phyloP scores from a whole-genome alignment of 2,797 vertebrate genomes.

The Bothrops alternatus region DNA sequence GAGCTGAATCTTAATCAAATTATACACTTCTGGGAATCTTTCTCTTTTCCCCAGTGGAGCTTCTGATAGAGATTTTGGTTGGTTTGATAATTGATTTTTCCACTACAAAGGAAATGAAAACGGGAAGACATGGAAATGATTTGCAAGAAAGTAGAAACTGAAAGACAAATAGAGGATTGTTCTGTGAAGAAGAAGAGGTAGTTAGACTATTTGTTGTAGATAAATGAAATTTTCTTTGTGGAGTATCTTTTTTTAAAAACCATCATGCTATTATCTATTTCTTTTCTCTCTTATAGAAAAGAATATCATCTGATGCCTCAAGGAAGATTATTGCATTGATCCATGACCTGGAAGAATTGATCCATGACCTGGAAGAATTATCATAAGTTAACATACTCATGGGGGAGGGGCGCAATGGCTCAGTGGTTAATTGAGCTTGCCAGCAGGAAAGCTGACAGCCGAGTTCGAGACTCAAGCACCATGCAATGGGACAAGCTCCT shows the following conservation, averaged over 20 bases:
- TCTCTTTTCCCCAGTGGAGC: background rate
- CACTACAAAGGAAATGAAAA: background rate
- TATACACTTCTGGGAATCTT: background rate
- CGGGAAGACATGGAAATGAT: background rate
- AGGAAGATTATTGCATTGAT: slow-evolving; percentile 32
- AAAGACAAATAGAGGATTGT: slow-evolving; percentile 10
- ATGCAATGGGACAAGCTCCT: background rate
- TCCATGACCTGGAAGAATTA: slow-evolving; percentile 13
- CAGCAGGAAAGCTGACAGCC: no score
- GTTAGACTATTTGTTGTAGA: slow-evolving; percentile 36
- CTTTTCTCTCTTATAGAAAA: background rate
- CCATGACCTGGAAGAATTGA: slow-evolving; percentile 10
- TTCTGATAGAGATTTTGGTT: background rate
- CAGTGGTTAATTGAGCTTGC: no score
- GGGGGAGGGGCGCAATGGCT: no score
- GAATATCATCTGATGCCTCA: background rate
- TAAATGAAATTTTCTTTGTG: background rate
- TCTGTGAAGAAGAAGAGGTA: background rate
- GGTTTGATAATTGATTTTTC: background rate
- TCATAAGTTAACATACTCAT: background rate
- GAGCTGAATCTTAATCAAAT: background rate
- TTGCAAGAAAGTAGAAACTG: background rate
- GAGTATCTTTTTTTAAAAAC: slow-evolving; percentile 2
- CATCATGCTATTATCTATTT: background rate
- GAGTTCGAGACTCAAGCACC: background rate